Evolutionary conservation across 2,113 vertebrate genomes (phyloP), one percentile per base, ranked within the genome.

Genomic region (Colinus virginianus): DNA sequence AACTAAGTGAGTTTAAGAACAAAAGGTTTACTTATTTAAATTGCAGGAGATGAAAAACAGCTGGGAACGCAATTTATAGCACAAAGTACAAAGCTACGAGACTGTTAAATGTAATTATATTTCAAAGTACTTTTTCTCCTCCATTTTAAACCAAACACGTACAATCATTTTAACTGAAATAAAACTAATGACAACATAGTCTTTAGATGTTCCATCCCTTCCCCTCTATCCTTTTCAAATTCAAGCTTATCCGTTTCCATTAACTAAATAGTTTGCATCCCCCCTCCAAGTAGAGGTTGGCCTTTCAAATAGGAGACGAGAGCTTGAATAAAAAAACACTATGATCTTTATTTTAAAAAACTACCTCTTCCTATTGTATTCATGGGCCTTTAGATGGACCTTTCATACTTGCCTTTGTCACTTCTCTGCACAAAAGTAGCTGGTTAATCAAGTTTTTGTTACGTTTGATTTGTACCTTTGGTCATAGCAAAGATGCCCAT

Each of bases 11-110:
- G 95, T 98, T 97, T 97, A 96, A 97, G 97, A 97, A 98, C 97
- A 98, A 98, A 98, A 97, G 97, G 96, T 97, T 98, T 97, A 96
- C 97, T 98, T 96, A 98, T 97, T 98, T 97, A 98, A 98, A 98
- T 98, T 95, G 96, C 95, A 95, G 96, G 97, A 97, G 97, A 97
- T 97, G 96, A 97, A 96, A 98, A 97, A 94, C 96, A 98, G 96
- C 97, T 97, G 97, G 96, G 91, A 97, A 97, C 4, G 4, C 93
- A 94, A 97, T 98, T 97, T 97, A 84, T 97, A 97, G 96, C 90
- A 38, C 95, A 96, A 96, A 97, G 95, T 95, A 88, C 76, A 96
- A 96, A 95, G 92, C 91, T 92, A 86, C 62, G 93, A 91, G 96
- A 91, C 64, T 84, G 94, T 95, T 97, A 91, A 97, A 96, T 88